These are phyloP conservation scores for Pristionchus japonicus DNA, from an alignment of 2,888 invertebrate species.

Conservation along the genomic window DNA sequence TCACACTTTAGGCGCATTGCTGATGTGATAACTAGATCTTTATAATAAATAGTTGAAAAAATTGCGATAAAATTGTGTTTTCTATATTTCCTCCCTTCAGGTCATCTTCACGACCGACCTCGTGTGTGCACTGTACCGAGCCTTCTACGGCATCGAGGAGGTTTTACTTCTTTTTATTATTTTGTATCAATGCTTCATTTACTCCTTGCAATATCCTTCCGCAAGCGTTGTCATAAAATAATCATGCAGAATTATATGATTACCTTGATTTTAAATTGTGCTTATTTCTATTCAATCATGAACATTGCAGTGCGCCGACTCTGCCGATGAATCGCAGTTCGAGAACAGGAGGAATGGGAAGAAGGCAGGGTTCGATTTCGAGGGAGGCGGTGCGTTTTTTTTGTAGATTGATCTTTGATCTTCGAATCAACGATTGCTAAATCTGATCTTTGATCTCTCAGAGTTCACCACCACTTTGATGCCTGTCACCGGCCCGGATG, in stretches of 20 bases:
- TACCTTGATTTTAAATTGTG: too few relatives aligned
- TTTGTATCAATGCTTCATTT: not conserved
- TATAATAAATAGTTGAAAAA: too few relatives aligned
- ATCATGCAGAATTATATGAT: too few relatives aligned
- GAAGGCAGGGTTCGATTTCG: not conserved
- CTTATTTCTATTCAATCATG: too few relatives aligned
- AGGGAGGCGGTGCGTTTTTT: not conserved
- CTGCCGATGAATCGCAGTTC: not conserved
- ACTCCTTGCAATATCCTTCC: too few relatives aligned
- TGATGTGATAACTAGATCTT: too few relatives aligned
- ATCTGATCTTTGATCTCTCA: too few relatives aligned
- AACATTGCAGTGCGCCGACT: constrained; percentile 35
- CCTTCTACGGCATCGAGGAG: constrained; percentile 56
- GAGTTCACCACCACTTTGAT: constrained; percentile 54
- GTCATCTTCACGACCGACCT: constrained; percentile 71
- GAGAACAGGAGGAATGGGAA: not conserved
- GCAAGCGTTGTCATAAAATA: too few relatives aligned
- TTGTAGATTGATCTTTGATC: not conserved
- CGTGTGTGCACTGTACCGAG: constrained; percentile 64
- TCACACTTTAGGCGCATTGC: too few relatives aligned
- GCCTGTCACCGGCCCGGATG: constrained; percentile 50
- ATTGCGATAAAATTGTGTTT: too few relatives aligned
- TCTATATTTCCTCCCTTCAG: constrained; percentile 53
- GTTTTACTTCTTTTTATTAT: not conserved
- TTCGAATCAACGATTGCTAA: too few relatives aligned